Conservation (phyloP, 2,113 vertebrate species). For the Redunca redunca region DNA sequence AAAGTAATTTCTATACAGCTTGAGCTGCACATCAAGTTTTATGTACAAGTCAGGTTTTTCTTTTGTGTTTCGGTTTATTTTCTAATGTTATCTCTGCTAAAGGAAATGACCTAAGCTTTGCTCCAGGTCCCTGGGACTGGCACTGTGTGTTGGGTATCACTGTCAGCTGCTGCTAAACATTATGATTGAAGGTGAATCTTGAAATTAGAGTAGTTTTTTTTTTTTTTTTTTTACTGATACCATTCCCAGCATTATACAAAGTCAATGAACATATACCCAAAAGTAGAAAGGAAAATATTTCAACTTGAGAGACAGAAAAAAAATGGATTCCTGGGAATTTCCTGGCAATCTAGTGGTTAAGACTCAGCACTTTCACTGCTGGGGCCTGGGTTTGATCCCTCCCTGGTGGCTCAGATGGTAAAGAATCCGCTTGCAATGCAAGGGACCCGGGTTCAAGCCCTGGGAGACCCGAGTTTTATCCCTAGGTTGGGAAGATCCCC, state of each 20-base stretch:
- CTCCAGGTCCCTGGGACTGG: not conserved
- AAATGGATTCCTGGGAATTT: not conserved
- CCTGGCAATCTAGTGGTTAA: not conserved
- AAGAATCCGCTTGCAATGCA: not conserved
- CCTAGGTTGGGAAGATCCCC: not conserved
- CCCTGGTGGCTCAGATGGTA: not conserved
- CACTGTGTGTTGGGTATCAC: not conserved
- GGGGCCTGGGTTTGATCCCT: not conserved
- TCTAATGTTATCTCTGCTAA: not conserved
- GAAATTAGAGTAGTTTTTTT: not conserved
- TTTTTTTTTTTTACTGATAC: not conserved
- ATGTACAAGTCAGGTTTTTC: not conserved
- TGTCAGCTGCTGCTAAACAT: not conserved
- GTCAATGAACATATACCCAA: not conserved
- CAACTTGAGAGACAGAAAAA: not conserved
- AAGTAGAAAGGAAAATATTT: not conserved
- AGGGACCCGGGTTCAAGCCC: not conserved
- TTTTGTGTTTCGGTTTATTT: not conserved
- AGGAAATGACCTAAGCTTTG: not conserved
- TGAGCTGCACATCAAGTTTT: not conserved
- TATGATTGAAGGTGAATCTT: not conserved
- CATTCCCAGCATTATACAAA: not conserved
- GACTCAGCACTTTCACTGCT: fast-evolving
- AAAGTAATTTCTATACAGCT: not conserved
- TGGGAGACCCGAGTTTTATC: not conserved